phyloP scores from a whole-genome alignment of 53 echinoderm and acorn worm species.

The Stichopus horrens region DNA sequence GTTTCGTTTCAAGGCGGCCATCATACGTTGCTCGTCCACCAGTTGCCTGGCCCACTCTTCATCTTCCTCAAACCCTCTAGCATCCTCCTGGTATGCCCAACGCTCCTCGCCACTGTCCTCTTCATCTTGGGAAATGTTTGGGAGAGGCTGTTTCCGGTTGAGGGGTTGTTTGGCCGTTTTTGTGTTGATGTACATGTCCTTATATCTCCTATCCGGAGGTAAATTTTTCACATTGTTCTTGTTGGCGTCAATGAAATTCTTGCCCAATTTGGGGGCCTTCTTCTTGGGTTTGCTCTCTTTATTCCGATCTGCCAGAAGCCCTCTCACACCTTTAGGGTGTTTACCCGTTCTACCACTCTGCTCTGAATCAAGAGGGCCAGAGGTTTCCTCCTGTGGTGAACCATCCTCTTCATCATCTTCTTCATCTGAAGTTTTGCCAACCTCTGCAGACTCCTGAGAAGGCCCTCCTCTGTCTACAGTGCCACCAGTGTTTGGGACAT shows the following conservation, averaged over 20 bases:
- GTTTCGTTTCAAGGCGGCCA: slow-evolving; percentile 63
- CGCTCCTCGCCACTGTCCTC: slow-evolving; percentile 52
- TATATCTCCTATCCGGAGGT: slow-evolving; percentile 61
- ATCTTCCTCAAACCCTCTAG: slow-evolving; percentile 50
- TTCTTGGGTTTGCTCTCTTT: background rate
- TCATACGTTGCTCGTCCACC: slow-evolving; percentile 61
- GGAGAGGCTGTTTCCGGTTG: slow-evolving; percentile 74
- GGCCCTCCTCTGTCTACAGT: background rate
- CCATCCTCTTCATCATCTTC: background rate
- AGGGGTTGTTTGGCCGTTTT: slow-evolving; percentile 53
- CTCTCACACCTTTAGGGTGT: slow-evolving; percentile 36
- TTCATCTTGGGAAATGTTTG: slow-evolving; percentile 73
- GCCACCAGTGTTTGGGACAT: background rate
- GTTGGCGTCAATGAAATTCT: slow-evolving; percentile 47
- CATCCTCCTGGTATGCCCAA: slow-evolving; percentile 50
- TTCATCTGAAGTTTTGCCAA: background rate
- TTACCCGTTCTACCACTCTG: background rate
- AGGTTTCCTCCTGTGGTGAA: background rate
- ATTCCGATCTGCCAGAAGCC: slow-evolving; percentile 1
- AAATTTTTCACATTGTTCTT: slow-evolving; percentile 43
- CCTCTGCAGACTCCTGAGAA: background rate
- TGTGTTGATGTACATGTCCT: slow-evolving; percentile 51
- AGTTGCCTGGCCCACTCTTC: slow-evolving; percentile 75
- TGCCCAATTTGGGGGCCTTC: background rate
- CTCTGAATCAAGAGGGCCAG: background rate